A percentile compares a stretch with the other conserved stretches of the same genome.
Conservation (phyloP, 1,140 invertebrate species). For the Rhopalosiphum padi region DNA sequence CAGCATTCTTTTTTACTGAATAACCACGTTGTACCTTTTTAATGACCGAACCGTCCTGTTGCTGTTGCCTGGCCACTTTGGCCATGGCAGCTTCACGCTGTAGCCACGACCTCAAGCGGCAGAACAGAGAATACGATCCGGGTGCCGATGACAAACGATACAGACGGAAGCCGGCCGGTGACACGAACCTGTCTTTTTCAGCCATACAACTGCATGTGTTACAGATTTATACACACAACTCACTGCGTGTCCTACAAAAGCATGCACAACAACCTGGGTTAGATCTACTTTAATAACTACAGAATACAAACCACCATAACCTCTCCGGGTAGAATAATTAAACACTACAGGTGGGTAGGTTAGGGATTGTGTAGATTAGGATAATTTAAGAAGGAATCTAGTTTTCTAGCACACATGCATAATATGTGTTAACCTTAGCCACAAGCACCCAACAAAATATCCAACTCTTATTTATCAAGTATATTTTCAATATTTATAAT, state of each 20-base stretch:
- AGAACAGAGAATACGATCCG: constrained; percentile 50
- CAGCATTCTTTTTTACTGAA: constrained; percentile 8
- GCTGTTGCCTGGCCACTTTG: constrained; percentile 54
- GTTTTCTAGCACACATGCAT: constrained; percentile 52
- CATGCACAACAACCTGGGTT: constrained; percentile 56
- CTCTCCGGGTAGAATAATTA: neutral
- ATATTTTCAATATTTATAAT: constrained; percentile 24
- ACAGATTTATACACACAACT: constrained; percentile 47
- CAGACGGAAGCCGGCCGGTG: constrained; percentile 51
- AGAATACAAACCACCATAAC: constrained; percentile 44
- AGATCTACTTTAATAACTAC: constrained; percentile 54
- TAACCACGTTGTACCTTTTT: constrained; percentile 54
- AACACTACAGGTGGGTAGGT: constrained; percentile 32
- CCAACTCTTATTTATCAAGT: neutral
- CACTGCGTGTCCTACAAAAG: constrained; percentile 58
- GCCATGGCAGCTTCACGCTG: constrained; percentile 55
- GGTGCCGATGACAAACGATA: constrained; percentile 55
- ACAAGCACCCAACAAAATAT: constrained; percentile 45
- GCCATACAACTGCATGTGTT: constrained; percentile 54
- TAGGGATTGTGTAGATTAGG: neutral
- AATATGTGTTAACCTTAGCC: constrained; percentile 52
- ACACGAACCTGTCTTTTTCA: constrained; percentile 55
- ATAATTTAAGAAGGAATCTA: constrained; percentile 6
- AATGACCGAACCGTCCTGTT: constrained; percentile 56
- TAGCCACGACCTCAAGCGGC: constrained; percentile 55